Evolutionary conservation across 2,113 vertebrate species (phyloP), one percentile per base, ranked within the genome.

Genomic region (Crotalus viridis): DNA sequence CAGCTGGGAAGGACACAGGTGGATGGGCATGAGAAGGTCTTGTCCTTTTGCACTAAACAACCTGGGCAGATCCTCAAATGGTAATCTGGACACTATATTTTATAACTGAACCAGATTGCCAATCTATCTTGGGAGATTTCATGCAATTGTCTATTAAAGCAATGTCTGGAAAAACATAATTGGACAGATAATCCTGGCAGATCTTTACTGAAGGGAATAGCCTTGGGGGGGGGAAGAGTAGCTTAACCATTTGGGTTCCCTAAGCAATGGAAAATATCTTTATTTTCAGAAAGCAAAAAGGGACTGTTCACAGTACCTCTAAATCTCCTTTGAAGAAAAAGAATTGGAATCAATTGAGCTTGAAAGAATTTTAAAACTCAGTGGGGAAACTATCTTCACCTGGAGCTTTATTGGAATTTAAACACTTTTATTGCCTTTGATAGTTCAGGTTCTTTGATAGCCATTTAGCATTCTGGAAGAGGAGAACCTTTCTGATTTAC

Each of bases 321-420:
- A 93, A 92, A 33, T 88, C 94, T 43, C 4, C 88, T 5, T 51
- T 51, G 4, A 90, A 95, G 95, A 95, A 92, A 10, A 91, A 86
- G 59, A 87, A 90, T 3, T 9, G 21, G 2, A 94, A 94, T 52
- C 46, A 26, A 87, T 22, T 88, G 85, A 94, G 1, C 1, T 64
- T 93, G 94, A 88, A 94, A 89, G 46, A 90, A 88, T 94, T 92
- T 92, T 89, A 91, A 92, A 93, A 86, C 93, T 91, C 93, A 8
- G 0, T 93, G 86, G 91, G 22, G 81, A 95, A 95, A 93, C 3
- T 1, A 92, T 88, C 24, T 10, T 91, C 94, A 92, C 2, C 1
- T 85, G 86, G 0, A 17, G 74, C 92, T 92, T 95, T 93, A 93
- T 91, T 93, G 93, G 90, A 93, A 93, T 93, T 93, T 93, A 93